phyloP scores from a whole-genome alignment of 2,113 vertebrate species.

The Mystacornis crossleyi region DNA sequence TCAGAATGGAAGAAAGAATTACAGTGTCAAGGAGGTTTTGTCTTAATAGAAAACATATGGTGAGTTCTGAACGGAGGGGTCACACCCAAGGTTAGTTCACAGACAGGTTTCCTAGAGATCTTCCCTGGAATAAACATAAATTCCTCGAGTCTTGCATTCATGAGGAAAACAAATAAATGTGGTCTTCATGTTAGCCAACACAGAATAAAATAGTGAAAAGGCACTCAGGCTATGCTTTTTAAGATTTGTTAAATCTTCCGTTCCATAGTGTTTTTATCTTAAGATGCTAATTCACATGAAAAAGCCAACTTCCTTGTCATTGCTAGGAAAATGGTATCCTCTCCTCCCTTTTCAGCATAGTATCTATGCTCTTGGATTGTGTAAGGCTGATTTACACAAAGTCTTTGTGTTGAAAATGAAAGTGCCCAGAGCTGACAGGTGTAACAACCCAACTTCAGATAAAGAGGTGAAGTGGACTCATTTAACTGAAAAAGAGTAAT shows the following conservation, averaged over 20 bases:
- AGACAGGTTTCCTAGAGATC: background rate
- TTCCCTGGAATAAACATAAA: background rate
- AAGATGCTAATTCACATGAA: background rate
- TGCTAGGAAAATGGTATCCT: background rate
- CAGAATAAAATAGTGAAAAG: background rate
- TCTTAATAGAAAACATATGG: background rate
- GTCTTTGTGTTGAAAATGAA: background rate
- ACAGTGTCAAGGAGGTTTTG: background rate
- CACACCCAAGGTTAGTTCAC: background rate
- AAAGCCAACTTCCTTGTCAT: background rate
- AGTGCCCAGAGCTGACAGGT: rapidly evolving
- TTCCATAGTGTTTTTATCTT: background rate
- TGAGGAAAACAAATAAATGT: background rate
- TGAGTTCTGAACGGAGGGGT: background rate
- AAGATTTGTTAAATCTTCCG: background rate
- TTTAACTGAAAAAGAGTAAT: background rate
- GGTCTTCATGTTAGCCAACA: background rate
- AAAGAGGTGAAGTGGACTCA: background rate
- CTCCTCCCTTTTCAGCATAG: background rate
- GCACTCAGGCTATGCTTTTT: background rate
- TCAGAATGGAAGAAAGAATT: background rate
- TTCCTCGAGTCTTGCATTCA: background rate
- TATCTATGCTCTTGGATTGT: background rate
- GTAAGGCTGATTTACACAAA: background rate
- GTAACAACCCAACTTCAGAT: rapidly evolving